A percentile compares a stretch with the other conserved stretches of the same genome.
Conservation (phyloP, 2,888 invertebrate genomes). For the Trachelus troglodyta region DNA sequence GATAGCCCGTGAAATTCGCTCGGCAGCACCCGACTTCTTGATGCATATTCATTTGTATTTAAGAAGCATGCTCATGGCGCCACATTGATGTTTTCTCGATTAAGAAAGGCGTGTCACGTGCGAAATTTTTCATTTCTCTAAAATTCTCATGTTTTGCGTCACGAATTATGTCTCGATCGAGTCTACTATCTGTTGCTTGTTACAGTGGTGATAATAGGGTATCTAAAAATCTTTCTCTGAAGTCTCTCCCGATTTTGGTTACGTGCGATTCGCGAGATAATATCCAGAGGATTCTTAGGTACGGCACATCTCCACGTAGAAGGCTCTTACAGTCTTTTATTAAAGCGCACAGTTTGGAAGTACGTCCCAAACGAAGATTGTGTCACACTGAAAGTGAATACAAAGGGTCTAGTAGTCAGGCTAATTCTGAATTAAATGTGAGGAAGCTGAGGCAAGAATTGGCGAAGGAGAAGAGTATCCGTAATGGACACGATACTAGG, state of each 20-base stretch:
- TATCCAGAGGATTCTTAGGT: slow-evolving; percentile 20
- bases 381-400: neutral
- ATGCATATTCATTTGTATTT: too few species aligned
- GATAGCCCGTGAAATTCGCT: neutral
- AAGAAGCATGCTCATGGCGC: too few species aligned
- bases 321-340: slow-evolving; percentile 14
- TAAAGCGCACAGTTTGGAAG: slow-evolving; percentile 15
- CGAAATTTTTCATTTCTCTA: neutral
- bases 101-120: too few species aligned
- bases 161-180: neutral
- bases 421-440: slow-evolving; percentile 13
- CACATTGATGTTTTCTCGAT: too few species aligned
- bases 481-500: neutral
- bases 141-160: slow-evolving; percentile 1
- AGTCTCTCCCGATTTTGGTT: slow-evolving; percentile 29
- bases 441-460: slow-evolving; percentile 15
- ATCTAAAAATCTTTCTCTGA: slow-evolving; percentile 13
- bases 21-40: too few species aligned
- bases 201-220: too few species aligned
- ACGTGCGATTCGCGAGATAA: slow-evolving; percentile 31
- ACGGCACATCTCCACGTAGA: slow-evolving; percentile 12
- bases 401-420: neutral
- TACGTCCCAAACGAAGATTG: slow-evolving; percentile 8
- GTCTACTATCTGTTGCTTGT: slow-evolving; percentile 3
- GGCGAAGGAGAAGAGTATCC: slow-evolving; percentile 12